Base-by-base conservation (phyloP, 2,797 vertebrate genomes). In the Oreortyx pictus region DNA sequence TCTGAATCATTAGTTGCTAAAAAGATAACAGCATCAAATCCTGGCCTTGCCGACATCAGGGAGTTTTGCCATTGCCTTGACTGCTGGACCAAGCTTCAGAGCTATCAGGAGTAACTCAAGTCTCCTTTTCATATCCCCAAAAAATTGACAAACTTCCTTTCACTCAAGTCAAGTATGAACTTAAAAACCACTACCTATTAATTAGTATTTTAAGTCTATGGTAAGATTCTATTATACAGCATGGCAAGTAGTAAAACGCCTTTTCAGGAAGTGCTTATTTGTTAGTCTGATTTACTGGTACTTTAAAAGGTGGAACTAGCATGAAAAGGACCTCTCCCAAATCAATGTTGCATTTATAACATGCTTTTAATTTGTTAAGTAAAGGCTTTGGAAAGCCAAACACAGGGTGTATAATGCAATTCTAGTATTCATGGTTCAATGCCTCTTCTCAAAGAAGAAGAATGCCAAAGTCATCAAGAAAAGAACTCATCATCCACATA, bases 81-180 rank as follows among this genome's bases (percentile, higher is more conserved):
- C 95, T 96, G 92, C 94, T 95, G 93, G 93, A 95, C 68, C 65
- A 92, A 74, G 86, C 78, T 94, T 93, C 94, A 95, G 94, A 96
- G 92, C 95, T 93, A 57, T 33, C 37, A 64, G 94, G 92, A 96
- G 94, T 85, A 57, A 94, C 82, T 82, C 72, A 49, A 84, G 95
- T 93, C 92, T 89, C 94, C 94, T 92, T 68, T 95, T 91, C 88
- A 85, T 96, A 96, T 96, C 93, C 93, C 95, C 94, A 95, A 95
- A 95, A 92, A 94, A 89, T 85, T 83, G 75, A 93, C 75, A 86
- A 93, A 91, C 61, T 93, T 94, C 83, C 27, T 86, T 61, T 93
- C 68, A 90, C 79, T 93, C 92, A 94, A 95, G 92, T 95, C 92
- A 96, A 94, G 90, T 94, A 96, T 93, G 77, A 93, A 87, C 87